These are phyloP conservation scores for Glaucomys volans DNA, from an alignment of 2,113 vertebrate species.

Conservation along the genomic window DNA sequence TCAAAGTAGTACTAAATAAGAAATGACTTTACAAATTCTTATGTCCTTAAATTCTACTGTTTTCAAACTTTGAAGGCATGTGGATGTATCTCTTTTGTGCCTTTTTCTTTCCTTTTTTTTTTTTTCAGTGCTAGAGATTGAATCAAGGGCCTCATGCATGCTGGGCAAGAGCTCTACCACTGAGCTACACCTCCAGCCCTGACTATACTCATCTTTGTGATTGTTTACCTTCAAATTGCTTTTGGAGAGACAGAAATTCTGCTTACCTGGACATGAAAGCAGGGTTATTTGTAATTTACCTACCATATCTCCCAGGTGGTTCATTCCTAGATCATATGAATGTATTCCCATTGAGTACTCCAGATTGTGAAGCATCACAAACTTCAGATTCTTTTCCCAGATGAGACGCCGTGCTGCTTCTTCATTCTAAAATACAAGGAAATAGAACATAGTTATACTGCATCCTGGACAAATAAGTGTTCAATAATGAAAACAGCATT, in stretches of 20 bases:
- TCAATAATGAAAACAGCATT: not conserved
- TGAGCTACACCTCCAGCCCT: not conserved
- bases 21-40: not conserved
- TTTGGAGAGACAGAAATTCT: not conserved
- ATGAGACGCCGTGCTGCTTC: conserved; percentile 83
- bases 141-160: no score
- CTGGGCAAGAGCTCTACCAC: not conserved
- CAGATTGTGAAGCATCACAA: conserved; percentile 90
- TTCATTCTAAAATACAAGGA: conserved; percentile 85
- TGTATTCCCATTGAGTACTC: conserved; percentile 89
- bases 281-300: conserved; percentile 42
- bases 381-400: conserved; percentile 90
- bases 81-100: not conserved
- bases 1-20: not conserved
- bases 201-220: not conserved
- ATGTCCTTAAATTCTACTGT: not conserved
- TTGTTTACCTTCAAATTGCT: not conserved
- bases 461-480: not conserved
- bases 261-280: not conserved
- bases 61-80: not conserved
- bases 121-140: no score
- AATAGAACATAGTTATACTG: not conserved
- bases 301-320: conserved; percentile 94
- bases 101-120: not conserved
- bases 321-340: conserved; percentile 90